Percentiles rank a stretch among this genome's conserved stretches.
phyloP scores from a whole-genome alignment of 2,113 vertebrate genomes.

The Halcyon senegalensis region DNA sequence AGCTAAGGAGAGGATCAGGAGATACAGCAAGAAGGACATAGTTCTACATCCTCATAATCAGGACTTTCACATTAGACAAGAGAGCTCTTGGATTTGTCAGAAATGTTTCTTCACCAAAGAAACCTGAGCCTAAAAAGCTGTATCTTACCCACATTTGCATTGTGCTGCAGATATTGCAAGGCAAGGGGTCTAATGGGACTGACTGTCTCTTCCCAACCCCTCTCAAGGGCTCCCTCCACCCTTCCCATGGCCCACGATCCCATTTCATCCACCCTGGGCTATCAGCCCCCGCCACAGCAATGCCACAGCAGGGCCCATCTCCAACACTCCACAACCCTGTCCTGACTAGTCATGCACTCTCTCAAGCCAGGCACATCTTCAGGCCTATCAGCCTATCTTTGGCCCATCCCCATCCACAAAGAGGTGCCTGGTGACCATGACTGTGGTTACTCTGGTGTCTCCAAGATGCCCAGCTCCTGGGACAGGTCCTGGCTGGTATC shows the following conservation, averaged over 20 bases:
- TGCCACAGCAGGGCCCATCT: rapidly evolving
- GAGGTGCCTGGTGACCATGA: neutral
- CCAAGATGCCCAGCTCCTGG: neutral
- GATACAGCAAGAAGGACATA: neutral
- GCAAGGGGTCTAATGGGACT: neutral
- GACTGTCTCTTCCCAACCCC: rapidly evolving
- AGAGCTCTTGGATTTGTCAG: neutral
- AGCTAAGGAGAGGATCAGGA: neutral
- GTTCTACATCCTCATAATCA: neutral
- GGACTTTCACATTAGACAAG: neutral
- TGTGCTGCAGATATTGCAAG: neutral
- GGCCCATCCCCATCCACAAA: rapidly evolving
- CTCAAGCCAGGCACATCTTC: rapidly evolving
- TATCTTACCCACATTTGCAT: rapidly evolving
- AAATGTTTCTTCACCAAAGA: neutral
- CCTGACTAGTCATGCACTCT: rapidly evolving
- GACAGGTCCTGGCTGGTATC: neutral
- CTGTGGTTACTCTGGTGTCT: neutral
- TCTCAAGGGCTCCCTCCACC: neutral
- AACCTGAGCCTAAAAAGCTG: neutral
- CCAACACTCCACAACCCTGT: neutral
- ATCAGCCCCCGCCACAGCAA: rapidly evolving
- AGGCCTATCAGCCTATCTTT: rapidly evolving
- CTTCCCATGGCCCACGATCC: neutral
- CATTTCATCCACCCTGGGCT: neutral